phyloP scores from a whole-genome alignment of 2,113 vertebrate species.

The Vireo altiloquus region DNA sequence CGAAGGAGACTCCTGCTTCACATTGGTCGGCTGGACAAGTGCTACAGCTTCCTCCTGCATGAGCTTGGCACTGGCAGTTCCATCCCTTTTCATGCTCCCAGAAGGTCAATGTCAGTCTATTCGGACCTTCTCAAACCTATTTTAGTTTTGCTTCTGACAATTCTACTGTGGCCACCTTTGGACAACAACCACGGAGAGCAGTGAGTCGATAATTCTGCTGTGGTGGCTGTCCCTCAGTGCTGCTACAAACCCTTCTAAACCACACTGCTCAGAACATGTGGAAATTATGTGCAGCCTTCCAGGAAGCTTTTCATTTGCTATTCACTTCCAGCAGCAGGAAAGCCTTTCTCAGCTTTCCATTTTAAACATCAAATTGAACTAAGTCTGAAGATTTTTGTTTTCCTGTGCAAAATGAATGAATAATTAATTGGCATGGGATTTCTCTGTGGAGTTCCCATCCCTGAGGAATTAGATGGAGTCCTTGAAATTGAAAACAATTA shows the following conservation, averaged over 20 bases:
- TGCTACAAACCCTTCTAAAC: background rate
- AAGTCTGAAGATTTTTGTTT: background rate
- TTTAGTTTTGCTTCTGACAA: background rate
- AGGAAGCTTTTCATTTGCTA: background rate
- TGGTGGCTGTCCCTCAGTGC: background rate
- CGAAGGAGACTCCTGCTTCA: background rate
- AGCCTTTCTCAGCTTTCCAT: background rate
- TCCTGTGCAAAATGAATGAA: background rate
- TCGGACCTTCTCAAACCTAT: background rate
- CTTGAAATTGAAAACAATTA: background rate
- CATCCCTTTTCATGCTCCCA: background rate
- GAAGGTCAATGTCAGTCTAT: background rate
- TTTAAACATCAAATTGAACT: background rate
- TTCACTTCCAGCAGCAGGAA: background rate
- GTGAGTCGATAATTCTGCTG: background rate
- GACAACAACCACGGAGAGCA: background rate
- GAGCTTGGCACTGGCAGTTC: background rate
- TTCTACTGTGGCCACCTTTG: background rate
- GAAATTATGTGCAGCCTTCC: background rate
- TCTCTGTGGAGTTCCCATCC: background rate
- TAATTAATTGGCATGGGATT: background rate
- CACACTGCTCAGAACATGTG: background rate
- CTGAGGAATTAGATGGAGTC: background rate
- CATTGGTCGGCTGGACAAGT: accelerated
- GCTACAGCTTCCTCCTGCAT: background rate